phyloP scores from a whole-genome alignment of 2,888 invertebrate genomes.

The Amitus sp. region DNA sequence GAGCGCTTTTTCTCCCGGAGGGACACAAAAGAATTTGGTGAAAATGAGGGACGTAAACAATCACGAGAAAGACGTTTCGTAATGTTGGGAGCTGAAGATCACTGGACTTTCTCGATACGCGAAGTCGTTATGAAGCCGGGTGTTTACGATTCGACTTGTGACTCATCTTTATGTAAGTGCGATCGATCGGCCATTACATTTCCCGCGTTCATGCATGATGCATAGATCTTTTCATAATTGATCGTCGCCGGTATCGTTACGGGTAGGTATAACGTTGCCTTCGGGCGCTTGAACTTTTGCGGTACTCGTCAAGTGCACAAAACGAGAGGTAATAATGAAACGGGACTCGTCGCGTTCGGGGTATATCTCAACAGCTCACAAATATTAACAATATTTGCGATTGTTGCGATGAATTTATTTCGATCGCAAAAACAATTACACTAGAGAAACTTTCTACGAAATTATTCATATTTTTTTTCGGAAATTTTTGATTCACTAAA shows the following conservation, averaged over 20 bases:
- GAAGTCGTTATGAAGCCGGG: constrained; percentile 7
- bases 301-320: not conserved
- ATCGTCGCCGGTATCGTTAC: constrained; percentile 15
- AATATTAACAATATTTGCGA: too few species aligned
- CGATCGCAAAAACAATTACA: too few species aligned
- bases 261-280: constrained; percentile 7
- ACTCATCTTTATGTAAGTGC: constrained; percentile 23
- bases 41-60: too few species aligned
- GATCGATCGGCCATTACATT: constrained; percentile 28
- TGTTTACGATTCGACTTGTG: constrained; percentile 5
- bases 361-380: too few species aligned
- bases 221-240: constrained; percentile 12
- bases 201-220: constrained; percentile 17
- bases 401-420: too few species aligned
- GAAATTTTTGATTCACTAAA: too few species aligned
- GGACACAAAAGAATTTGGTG: too few species aligned
- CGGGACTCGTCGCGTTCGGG: too few species aligned
- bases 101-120: constrained; percentile 18
- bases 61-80: constrained; percentile 6
- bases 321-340: not conserved
- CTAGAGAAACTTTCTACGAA: too few species aligned
- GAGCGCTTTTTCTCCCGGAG: too few species aligned
- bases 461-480: too few species aligned
- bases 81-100: constrained; percentile 17
- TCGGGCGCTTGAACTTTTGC: too few species aligned